Base-by-base conservation (phyloP, 2,888 invertebrate genomes). In the Drosophila ustulata region DNA sequence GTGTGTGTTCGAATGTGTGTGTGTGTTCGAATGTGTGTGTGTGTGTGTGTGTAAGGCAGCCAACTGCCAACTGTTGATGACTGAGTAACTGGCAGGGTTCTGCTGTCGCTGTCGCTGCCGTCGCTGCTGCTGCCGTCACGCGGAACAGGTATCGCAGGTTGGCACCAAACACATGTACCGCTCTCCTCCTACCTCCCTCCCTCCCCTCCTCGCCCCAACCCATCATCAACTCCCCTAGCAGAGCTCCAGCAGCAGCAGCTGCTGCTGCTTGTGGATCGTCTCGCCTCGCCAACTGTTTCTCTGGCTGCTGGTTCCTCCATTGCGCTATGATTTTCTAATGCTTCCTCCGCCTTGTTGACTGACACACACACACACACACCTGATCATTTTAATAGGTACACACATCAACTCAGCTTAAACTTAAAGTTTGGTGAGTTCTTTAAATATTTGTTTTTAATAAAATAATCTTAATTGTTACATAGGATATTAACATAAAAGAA, bases 91-190 rank as follows among this genome's bases (percentile, higher is more conserved):
- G 82, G 72, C 82, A 75, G 78, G 78, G 78, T 77, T 77, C 77
- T 77, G 74, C 70, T 53, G 30, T 6, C 30, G 59, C 72, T 30
- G 71, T 37, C 39, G 53, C 56, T 13, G 65, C 66, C 46, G 63
- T 45, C 32, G 58, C 53, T 49, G 75, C 53, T 49, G 75, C 70
- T 53, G 82, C 82, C 82, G 80, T 78, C 80, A 78, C 80, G 86
- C 82, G 85, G 85, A 85, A 85, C 85, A 85, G 85, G 85, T 85
- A 88, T 85, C 85, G 86, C 85, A 85, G 86, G 85, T 88, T 88
- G 85, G 88, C 78, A 86, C 86, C 75, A 85, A 85, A 79, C 84
- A 84, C 85, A 85, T 88, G 87, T 83, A 67, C 74, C 77, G 73
- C 75, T 47, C 47, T 41, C 28, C 18, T 18, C 18, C 18, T 18